Evolutionary conservation across 2,888 invertebrate species (phyloP).

Genomic region (Drosophila greeni): DNA sequence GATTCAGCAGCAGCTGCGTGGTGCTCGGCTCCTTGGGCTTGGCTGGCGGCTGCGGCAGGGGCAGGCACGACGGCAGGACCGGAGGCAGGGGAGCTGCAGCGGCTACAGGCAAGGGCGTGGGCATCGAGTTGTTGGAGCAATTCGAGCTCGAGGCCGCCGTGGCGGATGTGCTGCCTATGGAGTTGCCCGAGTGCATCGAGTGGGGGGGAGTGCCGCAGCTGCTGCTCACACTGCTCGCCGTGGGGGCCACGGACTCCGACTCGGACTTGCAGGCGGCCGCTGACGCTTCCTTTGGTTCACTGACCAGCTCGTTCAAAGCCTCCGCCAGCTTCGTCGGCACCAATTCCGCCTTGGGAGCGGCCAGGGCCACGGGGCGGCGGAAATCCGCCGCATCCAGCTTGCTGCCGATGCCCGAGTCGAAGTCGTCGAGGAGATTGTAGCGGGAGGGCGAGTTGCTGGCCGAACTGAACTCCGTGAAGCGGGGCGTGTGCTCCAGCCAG

Average conservation of each 20-base stretch:
- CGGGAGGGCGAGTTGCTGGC: constrained; percentile 88
- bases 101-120: constrained; percentile 50
- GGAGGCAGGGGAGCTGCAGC: background rate
- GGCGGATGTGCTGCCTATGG: constrained; percentile 76
- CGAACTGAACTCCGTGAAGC: constrained; percentile 86
- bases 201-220: constrained; percentile 77
- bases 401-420: constrained; percentile 79
- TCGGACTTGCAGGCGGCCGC: constrained; percentile 44
- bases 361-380: constrained; percentile 79
- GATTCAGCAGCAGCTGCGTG: constrained; percentile 76
- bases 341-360: constrained; percentile 77
- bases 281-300: constrained; percentile 51
- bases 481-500: constrained; percentile 92
- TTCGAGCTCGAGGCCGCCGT: constrained; percentile 71
- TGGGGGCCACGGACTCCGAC: constrained; percentile 47
- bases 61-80: constrained; percentile 8
- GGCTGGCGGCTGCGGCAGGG: constrained; percentile 44
- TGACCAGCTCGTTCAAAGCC: constrained; percentile 80
- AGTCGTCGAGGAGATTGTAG: constrained; percentile 83
- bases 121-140: constrained; percentile 65
- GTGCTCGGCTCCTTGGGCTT: constrained; percentile 76
- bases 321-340: constrained; percentile 79
- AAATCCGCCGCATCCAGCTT: constrained; percentile 79
- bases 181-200: constrained; percentile 75
- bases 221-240: constrained; percentile 74